phyloP scores from a whole-genome alignment of 2,113 vertebrate species.

The Colinus virginianus region DNA sequence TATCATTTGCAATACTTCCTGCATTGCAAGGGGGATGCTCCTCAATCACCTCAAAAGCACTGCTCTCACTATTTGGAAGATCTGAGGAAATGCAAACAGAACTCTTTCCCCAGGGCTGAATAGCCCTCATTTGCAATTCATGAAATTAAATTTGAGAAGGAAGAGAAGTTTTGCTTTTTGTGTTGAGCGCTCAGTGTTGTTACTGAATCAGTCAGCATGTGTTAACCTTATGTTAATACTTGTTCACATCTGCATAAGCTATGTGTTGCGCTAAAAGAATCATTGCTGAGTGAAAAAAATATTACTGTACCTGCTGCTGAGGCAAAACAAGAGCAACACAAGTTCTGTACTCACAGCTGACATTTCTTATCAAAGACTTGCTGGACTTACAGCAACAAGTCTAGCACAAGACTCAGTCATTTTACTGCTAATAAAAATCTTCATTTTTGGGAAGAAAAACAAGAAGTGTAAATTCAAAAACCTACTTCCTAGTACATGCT shows the following conservation, averaged over 20 bases:
- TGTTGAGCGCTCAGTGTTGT: rapidly evolving
- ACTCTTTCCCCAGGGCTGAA: not conserved
- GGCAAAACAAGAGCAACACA: not conserved
- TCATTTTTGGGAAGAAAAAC: not conserved
- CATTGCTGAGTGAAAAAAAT: not conserved
- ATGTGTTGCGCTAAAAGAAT: not conserved
- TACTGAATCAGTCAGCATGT: not conserved
- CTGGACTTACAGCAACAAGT: rapidly evolving
- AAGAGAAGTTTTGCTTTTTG: not conserved
- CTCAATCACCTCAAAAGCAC: not conserved
- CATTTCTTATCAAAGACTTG: not conserved
- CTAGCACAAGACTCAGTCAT: not conserved
- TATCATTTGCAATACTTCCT: not conserved
- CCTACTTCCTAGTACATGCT: not conserved
- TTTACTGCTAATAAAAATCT: not conserved
- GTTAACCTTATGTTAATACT: not conserved
- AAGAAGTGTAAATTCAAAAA: not conserved
- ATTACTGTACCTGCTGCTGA: not conserved
- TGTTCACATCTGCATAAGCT: not conserved
- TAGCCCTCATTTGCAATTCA: not conserved
- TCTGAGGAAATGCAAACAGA: not conserved
- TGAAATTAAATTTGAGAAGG: not conserved
- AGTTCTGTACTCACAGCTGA: not conserved
- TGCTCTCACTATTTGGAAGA: not conserved
- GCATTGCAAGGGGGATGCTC: rapidly evolving